These are phyloP conservation scores for Torymus aiolomorphi DNA, from an alignment of 2,888 invertebrate species.

Conservation along the genomic window DNA sequence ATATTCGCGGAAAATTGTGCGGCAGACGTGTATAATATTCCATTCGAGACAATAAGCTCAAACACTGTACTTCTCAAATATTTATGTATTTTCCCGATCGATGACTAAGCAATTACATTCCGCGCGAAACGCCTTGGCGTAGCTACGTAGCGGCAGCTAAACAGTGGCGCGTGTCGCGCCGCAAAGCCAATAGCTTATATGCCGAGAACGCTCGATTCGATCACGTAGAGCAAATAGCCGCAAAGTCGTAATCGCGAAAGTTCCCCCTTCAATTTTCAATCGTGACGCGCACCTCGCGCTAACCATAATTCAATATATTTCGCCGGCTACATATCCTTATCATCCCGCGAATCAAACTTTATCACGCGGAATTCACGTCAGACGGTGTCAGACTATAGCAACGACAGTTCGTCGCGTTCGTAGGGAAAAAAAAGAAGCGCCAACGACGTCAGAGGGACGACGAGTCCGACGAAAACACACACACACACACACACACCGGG, in stretches of 20 bases:
- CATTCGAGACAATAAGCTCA: no score
- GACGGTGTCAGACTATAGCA: no score
- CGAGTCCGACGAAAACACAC: neutral
- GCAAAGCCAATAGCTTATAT: slow-evolving; percentile 32
- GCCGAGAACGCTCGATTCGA: neutral
- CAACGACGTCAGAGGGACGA: no score
- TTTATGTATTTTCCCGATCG: no score
- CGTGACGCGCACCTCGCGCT: neutral
- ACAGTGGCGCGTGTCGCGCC: slow-evolving; percentile 3
- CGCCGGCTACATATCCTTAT: neutral
- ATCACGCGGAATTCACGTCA: neutral
- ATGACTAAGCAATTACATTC: neutral
- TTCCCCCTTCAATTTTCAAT: slow-evolving; percentile 21
- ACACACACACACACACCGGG: slow-evolving; percentile 15
- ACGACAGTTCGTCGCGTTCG: no score
- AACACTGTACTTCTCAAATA: no score
- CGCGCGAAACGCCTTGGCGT: no score
- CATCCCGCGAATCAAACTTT: neutral
- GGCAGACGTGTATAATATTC: no score
- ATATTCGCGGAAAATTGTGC: no score
- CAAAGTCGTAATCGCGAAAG: neutral
- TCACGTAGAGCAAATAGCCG: slow-evolving; percentile 17
- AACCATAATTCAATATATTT: slow-evolving; percentile 20
- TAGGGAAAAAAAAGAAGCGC: no score
- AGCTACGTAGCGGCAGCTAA: slow-evolving; percentile 4